Evolutionary conservation across 1,140 invertebrate genomes (phyloP).

Genomic region (Chlorops oryzae): DNA sequence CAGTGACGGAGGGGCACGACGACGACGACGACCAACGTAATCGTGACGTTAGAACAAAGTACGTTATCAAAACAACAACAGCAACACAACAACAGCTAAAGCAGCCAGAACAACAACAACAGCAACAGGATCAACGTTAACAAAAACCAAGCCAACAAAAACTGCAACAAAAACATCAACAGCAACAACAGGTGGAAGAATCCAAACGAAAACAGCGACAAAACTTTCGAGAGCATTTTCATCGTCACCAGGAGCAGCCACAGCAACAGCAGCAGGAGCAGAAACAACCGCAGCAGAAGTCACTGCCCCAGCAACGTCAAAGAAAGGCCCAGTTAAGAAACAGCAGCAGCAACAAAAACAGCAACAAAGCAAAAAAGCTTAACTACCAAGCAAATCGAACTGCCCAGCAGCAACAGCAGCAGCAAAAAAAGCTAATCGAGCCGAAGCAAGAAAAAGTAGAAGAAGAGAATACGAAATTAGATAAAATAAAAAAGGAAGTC

Average conservation of each 20-base stretch:
- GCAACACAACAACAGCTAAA: conserved; percentile 27
- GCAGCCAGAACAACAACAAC: conserved; percentile 14
- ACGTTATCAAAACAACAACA: too few relatives aligned
- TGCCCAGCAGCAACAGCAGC: not conserved
- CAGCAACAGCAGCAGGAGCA: conserved; percentile 3
- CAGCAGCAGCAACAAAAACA: conserved; percentile 13
- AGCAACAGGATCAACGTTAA: conserved; percentile 18
- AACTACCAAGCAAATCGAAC: not conserved
- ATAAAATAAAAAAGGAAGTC: too few relatives aligned
- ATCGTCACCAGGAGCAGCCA: conserved; percentile 3
- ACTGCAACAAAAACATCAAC: conserved; percentile 18
- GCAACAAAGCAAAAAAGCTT: conserved; percentile 4
- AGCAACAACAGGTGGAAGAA: conserved; percentile 14
- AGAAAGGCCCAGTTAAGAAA: conserved; percentile 9
- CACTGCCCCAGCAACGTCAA: conserved; percentile 13
- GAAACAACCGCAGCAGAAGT: not conserved
- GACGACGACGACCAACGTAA: too few relatives aligned
- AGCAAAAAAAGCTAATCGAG: not conserved
- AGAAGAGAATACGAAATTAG: too few relatives aligned
- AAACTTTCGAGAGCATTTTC: too few relatives aligned
- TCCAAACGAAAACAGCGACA: too few relatives aligned
- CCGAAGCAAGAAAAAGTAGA: not conserved
- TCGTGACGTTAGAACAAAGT: too few relatives aligned
- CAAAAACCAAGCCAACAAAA: conserved; percentile 11
- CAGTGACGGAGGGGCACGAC: conserved; percentile 49